Conservation (phyloP, 1,140 invertebrate genomes). For the Drosophila bipectinata region DNA sequence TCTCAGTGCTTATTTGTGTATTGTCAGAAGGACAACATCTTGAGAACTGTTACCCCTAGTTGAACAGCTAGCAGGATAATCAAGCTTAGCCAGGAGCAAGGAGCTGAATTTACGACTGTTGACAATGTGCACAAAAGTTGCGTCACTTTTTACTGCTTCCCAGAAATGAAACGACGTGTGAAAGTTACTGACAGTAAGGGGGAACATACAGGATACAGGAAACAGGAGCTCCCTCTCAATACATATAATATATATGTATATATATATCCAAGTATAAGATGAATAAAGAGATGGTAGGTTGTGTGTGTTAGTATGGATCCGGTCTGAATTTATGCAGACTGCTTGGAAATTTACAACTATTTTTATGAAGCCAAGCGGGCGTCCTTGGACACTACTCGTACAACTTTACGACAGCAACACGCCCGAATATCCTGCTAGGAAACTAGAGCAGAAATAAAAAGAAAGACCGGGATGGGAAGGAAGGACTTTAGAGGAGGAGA, state of each 20-base stretch:
- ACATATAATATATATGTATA: neutral
- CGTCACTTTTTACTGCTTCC: conserved; percentile 68
- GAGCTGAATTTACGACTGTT: conserved; percentile 65
- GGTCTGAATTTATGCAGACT: conserved; percentile 70
- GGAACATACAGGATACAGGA: neutral
- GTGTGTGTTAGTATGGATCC: conserved; percentile 1
- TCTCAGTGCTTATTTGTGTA: conserved; percentile 4
- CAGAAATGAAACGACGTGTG: conserved; percentile 69
- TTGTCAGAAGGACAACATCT: conserved; percentile 14
- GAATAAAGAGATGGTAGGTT: neutral
- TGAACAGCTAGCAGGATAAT: conserved; percentile 58
- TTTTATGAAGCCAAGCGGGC: conserved; percentile 72
- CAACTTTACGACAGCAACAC: conserved; percentile 58
- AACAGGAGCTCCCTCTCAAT: neutral
- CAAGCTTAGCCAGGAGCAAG: conserved; percentile 40
- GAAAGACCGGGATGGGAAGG: neutral
- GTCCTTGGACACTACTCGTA: conserved; percentile 40
- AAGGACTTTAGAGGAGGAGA: no score
- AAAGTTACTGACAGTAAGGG: conserved; percentile 50
- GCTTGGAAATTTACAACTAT: conserved; percentile 74
- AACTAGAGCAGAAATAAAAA: conserved; percentile 7
- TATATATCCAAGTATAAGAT: neutral
- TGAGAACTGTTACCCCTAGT: conserved; percentile 25
- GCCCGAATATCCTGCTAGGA: conserved; percentile 26
- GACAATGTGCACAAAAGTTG: conserved; percentile 74